Percentiles rank a stretch among this genome's conserved stretches.
These are phyloP conservation scores for Sarcophilus harrisii DNA, from an alignment of 2,797 vertebrate species.

Conservation along the genomic window DNA sequence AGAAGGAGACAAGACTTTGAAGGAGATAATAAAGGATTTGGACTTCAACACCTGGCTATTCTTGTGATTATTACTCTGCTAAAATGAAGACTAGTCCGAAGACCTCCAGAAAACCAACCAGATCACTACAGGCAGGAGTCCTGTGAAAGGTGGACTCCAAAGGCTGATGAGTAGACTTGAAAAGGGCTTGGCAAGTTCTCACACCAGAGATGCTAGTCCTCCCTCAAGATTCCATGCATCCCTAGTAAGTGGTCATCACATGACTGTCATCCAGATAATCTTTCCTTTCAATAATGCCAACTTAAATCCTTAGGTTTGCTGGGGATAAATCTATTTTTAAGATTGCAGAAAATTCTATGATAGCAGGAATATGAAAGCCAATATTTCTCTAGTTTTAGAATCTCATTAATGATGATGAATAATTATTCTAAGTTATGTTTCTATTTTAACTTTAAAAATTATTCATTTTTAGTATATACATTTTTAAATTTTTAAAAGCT, in stretches of 20 bases:
- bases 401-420: neutral
- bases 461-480: too few relatives aligned
- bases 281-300: neutral
- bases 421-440: neutral
- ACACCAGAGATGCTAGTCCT: neutral
- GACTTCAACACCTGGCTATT: too few relatives aligned
- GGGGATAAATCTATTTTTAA: neutral
- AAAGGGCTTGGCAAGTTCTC: neutral
- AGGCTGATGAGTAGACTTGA: neutral
- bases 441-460: neutral
- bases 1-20: too few relatives aligned
- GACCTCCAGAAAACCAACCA: too few relatives aligned
- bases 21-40: too few relatives aligned
- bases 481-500: too few relatives aligned
- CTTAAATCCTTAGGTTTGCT: neutral
- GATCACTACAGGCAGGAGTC: neutral
- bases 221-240: neutral
- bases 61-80: too few relatives aligned
- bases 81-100: too few relatives aligned
- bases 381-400: neutral
- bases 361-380: neutral
- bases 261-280: neutral
- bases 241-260: neutral
- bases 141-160: neutral
- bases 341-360: neutral